phyloP scores from a whole-genome alignment of 2,113 vertebrate species.

The Trichomycterus rosablanca region DNA sequence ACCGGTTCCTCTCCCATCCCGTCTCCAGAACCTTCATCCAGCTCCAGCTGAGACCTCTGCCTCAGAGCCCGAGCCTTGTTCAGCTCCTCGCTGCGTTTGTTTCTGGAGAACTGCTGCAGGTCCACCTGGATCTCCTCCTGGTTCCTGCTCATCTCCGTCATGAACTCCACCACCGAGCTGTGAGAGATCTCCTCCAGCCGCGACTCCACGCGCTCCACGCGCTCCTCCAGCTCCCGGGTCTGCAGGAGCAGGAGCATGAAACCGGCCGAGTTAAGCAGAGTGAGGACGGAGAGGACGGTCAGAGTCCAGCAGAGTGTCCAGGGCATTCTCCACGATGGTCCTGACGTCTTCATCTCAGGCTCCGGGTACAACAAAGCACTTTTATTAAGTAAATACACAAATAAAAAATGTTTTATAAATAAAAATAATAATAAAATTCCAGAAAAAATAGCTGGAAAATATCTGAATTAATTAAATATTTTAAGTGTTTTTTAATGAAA shows the following conservation, averaged over 20 bases:
- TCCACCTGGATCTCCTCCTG: conserved; percentile 36
- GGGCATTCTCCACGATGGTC: conserved; percentile 46
- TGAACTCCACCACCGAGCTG: conserved; percentile 67
- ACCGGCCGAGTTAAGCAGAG: conserved; percentile 74
- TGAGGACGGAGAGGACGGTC: conserved; percentile 66
- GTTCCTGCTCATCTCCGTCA: conserved; percentile 54
- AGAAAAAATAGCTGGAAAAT: no score
- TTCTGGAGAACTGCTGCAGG: conserved; percentile 63
- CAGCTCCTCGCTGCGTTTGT: conserved; percentile 74
- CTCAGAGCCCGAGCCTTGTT: conserved; percentile 47
- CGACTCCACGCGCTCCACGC: conserved; percentile 63
- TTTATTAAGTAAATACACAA: not conserved
- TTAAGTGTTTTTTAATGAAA: no score
- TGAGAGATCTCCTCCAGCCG: conserved; percentile 61
- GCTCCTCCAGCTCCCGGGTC: conserved; percentile 69
- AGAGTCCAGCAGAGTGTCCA: conserved; percentile 64
- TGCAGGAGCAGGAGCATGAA: conserved; percentile 77
- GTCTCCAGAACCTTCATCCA: conserved; percentile 19
- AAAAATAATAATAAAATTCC: no score
- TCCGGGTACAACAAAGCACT: conserved; percentile 5
- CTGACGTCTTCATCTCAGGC: conserved; percentile 3
- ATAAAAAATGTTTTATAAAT: no score
- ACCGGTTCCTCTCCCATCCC: not conserved
- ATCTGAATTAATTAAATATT: no score
- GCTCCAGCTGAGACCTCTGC: conserved; percentile 33